These are phyloP conservation scores for Lithophane socia DNA, from an alignment of 2,888 invertebrate species.

Conservation along the genomic window DNA sequence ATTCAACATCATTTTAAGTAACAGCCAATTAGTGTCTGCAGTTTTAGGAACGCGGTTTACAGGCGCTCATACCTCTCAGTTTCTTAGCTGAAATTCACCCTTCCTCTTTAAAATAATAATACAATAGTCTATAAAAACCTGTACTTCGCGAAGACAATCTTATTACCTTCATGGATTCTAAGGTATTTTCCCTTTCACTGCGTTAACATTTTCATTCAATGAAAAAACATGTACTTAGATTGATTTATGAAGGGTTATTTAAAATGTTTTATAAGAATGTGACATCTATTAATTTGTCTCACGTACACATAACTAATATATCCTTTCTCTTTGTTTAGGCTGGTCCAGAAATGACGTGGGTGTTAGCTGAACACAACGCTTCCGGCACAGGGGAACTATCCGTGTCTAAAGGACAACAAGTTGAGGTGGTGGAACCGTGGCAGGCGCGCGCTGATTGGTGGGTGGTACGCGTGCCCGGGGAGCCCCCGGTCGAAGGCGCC, in stretches of 20 bases:
- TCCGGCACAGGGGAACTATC: constrained; percentile 95
- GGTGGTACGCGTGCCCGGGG: constrained; percentile 91
- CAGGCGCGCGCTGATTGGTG: constrained; percentile 93
- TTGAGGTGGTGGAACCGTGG: constrained; percentile 96
- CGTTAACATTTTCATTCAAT: not conserved
- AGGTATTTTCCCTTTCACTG: too few species aligned
- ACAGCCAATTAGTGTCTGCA: not conserved
- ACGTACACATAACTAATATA: not conserved
- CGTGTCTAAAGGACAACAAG: constrained; percentile 97
- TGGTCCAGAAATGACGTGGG: constrained; percentile 97
- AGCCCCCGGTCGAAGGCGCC: constrained; percentile 94
- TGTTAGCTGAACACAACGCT: constrained; percentile 96
- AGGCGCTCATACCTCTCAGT: too few species aligned
- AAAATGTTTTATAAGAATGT: not conserved
- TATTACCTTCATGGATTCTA: not conserved
- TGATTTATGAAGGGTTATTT: too few species aligned
- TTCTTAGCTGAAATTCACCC: not conserved
- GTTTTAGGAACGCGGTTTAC: not conserved
- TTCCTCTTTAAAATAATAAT: not conserved
- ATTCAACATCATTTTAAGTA: not conserved
- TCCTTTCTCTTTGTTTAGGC: constrained; percentile 89
- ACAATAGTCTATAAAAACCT: not conserved
- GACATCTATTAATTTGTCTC: too few species aligned
- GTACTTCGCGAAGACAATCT: not conserved
- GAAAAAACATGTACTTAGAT: not conserved